Base-by-base conservation (phyloP, 1,140 invertebrate genomes). In the Planococcus citri region DNA sequence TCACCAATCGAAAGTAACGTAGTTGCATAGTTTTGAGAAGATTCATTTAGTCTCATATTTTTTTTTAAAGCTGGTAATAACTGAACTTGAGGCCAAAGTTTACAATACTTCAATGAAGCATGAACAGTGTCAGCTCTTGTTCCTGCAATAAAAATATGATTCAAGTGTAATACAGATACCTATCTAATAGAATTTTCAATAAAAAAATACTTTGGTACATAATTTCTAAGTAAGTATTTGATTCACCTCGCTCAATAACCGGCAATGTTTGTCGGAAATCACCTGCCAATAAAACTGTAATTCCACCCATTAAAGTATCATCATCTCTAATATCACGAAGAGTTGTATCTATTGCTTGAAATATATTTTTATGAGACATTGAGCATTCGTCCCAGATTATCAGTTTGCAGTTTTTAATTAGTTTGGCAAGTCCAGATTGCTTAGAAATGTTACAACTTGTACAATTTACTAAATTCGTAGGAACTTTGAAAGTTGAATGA, bases 401-500 rank as follows among this genome's bases (percentile, higher is more conserved):
- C 9, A 79, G 27, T 73, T 75, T 72, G 33, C 73, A 73, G 72
- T 70, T 29, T 69, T 73, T 68, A 22, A 79, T 70, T 21, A 78
- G 41, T 73, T 74, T 73, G 24, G 70, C 74, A 24, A 72, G 73
- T 70, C 57, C 68, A 57, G 70, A 72, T 22, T 71, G 21, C 71
- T 75, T 73, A 10, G 71, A 68, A 68, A 82, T 79, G 51, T 77
- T 79, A 69, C 77, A 81, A 27, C 70, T 73, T 70, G 76, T 73
- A 70, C 22, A 57, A 9, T 1, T 67, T 38, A 73, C 67, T 10
- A 81, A 24, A 58, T 74, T 76, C 24, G 77, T 70, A 70, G 79
- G 76, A 21, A 82, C 70, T 74, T 82, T 82, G 24, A 85, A 79
- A 64, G 77, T 75, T 4, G 77, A 82, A 78, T 83, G 80, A 68